A percentile compares a stretch with the other conserved stretches of the same genome.
These are phyloP conservation scores for Temnothorax ravouxi DNA, from an alignment of 2,888 invertebrate genomes.

Conservation along the genomic window DNA sequence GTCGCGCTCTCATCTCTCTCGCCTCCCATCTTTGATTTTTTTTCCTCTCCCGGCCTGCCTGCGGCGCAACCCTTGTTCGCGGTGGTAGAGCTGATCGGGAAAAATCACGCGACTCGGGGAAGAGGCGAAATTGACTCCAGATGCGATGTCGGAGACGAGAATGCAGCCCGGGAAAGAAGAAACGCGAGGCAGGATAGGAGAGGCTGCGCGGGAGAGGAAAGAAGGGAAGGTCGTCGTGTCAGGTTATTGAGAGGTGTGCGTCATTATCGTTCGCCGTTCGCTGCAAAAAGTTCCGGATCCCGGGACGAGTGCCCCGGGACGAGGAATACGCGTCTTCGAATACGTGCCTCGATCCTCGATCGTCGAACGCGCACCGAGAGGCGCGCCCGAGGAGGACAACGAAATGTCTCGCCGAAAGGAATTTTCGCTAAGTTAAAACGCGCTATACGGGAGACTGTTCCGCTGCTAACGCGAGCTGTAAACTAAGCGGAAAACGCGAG, in stretches of 20 bases:
- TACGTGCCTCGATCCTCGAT: conserved; percentile 38
- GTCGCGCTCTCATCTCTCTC: neutral
- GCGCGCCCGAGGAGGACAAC: conserved; percentile 24
- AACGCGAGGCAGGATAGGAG: conserved; percentile 11
- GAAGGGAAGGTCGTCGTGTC: conserved; percentile 46
- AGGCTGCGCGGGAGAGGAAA: neutral
- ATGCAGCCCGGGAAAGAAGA: conserved; percentile 45
- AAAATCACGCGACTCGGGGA: conserved; percentile 59
- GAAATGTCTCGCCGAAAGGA: conserved; percentile 31
- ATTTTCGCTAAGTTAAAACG: conserved; percentile 36
- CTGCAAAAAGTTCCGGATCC: conserved; percentile 44
- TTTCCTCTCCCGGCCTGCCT: neutral
- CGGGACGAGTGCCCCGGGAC: conserved; percentile 36
- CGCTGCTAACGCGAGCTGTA: conserved; percentile 24
- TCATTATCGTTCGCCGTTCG: conserved; percentile 48
- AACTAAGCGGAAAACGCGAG: neutral
- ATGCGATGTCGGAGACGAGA: conserved; percentile 57
- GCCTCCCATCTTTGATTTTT: neutral
- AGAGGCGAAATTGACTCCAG: conserved; percentile 61
- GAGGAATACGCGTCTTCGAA: conserved; percentile 46
- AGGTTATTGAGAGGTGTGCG: conserved; percentile 51
- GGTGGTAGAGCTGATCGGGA: conserved; percentile 42
- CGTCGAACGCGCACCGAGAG: neutral
- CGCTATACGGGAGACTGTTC: neutral
- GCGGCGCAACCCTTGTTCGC: conserved; percentile 46